These are phyloP conservation scores for Heliocidaris tuberculata DNA, from an alignment of 35 echinoderm and acorn worm species.

Conservation along the genomic window DNA sequence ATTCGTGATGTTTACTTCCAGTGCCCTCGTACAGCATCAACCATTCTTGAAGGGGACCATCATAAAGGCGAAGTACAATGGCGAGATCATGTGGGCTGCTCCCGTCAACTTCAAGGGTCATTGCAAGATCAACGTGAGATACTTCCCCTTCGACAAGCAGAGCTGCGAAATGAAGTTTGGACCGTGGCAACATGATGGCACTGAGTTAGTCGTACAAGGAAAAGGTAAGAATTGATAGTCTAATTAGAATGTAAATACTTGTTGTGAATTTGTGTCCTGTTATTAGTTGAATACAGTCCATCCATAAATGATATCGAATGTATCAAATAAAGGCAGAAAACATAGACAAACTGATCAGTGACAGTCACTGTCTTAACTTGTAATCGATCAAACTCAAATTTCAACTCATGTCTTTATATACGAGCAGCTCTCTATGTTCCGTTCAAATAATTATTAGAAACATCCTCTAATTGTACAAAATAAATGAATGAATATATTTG, in stretches of 20 bases:
- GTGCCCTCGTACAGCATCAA: not conserved
- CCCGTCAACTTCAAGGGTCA: constrained; percentile 93
- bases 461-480: no score
- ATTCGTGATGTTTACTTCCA: not conserved
- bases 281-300: no score
- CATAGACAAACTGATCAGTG: no score
- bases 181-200: constrained; percentile 90
- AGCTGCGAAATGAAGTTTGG: constrained; percentile 95
- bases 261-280: no score
- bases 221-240: constrained; percentile 43
- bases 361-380: no score
- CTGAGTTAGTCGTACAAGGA: constrained; percentile 77
- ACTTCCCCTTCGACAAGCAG: constrained; percentile 94
- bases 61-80: constrained; percentile 74
- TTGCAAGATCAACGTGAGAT: constrained; percentile 74
- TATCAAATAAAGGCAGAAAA: no score
- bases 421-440: no score
- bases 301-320: no score
- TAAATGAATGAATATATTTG: no score
- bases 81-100: constrained; percentile 83
- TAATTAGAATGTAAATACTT: not conserved
- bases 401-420: no score
- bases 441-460: no score
- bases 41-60: constrained; percentile 71
- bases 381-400: no score